Base-by-base conservation (phyloP, 2,888 invertebrate species). In the Axea sp. region DNA sequence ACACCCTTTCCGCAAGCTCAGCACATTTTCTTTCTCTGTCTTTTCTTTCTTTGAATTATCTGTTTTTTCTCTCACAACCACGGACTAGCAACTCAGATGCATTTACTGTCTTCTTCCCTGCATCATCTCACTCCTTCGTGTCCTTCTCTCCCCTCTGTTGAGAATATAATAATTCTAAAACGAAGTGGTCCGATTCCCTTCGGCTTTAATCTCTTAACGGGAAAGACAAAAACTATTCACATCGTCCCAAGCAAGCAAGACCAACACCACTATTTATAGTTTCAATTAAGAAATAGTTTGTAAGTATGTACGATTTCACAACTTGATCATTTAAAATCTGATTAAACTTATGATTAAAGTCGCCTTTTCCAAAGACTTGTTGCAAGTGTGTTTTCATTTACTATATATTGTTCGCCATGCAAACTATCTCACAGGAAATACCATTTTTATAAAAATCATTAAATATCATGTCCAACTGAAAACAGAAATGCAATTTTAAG, bases 1-100 rank as follows among this genome's bases (percentile, higher is more conserved):
- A 78, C 87, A 87, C 87, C 87, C 87, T 86, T 87, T 86, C 83
- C 83, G 86, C 87, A 86, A 86, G 83, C 86, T 87, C 87, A 87
- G 86, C 87, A 82, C 76, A 76, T 78, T 75, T 75, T 57, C 75
- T 76, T 75, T 74, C 69, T 71, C 37, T 35, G 31, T 69, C 45
- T 62, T 49, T 47, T 22, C 43, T n/a, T n/a, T n/a, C n/a, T n/a
- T n/a, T n/a, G n/a, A n/a, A n/a, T n/a, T n/a, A n/a, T n/a, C n/a
- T n/a, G n/a, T n/a, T n/a, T n/a, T n/a, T n/a, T n/a, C n/a, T n/a
- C n/a, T n/a, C n/a, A n/a, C n/a, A n/a, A n/a, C 31, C 65, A 51
- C 62, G 60, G 37, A 47, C 53, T 15, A 8, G 8, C 19, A 55
- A 26, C 43, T 69, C 59, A 45, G 43, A 35, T 17, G 28, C 41